Base-by-base conservation (phyloP, 2,797 vertebrate genomes). In the Enteromius unitaeniatus region DNA sequence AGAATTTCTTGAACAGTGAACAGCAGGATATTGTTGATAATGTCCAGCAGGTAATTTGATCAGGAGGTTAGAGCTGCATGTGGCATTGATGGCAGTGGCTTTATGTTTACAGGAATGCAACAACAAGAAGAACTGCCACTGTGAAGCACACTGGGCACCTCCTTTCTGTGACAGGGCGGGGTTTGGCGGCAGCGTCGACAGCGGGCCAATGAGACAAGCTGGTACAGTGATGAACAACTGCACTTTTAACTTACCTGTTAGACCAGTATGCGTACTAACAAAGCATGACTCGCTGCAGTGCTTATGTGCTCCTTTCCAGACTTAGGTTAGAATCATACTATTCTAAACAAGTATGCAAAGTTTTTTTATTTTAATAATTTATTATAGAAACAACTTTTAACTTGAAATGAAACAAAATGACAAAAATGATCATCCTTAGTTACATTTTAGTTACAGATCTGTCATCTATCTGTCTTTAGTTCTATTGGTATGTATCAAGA, bases 91-190 rank as follows among this genome's bases (percentile, higher is more conserved):
- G 0, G 10, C 31, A 15, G 42, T 45, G 77, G 31, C 49, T 82
- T 83, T 74, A 68, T 87, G 49, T 86, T 65, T 77, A n/a, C 90
- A 99, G 98, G 97, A 99, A n/a, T 99, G 98, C 91, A 99, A 99
- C 94, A 99, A 97, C 89, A 97, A 96, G 72, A 98, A 97, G 92
- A 98, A 99, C 89, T 99, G 98, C 88, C 98, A 99, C 92, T 99
- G 98, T 0, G 97, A 99, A 92, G 96, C 96, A 23, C 96, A 97
- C 86, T 99, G 97, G 97, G 96, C 96, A 0, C 98, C 98, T 17
- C 98, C 98, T 0, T 96, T 95, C 93, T 99, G 98, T 31, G 97
- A 98, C 92, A 95, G 90, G 85, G 84, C 93, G 0, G 98, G 98
- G 14, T 97, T 99, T 17, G 98, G 98, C 1, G 97, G 98, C 37